phyloP scores from a whole-genome alignment of 2,888 invertebrate species.

The Stratiomys singularior region DNA sequence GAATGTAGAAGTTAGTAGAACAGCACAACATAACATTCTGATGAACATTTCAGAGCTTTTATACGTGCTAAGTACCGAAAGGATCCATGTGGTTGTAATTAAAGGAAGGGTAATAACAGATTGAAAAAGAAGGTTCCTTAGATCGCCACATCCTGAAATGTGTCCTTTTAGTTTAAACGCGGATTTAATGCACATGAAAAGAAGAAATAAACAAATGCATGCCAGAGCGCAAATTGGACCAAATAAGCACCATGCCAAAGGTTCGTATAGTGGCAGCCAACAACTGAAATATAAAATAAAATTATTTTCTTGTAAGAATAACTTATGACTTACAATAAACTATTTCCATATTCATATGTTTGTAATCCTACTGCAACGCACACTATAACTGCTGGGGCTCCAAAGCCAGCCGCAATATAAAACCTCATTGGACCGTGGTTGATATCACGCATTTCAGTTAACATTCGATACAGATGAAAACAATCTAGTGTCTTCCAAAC shows the following conservation, averaged over 20 bases:
- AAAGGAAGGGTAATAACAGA: slow-evolving; percentile 88
- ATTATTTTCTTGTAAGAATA: neutral
- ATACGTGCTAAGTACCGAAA: slow-evolving; percentile 81
- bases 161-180: slow-evolving; percentile 92
- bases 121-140: slow-evolving; percentile 86
- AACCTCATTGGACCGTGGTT: slow-evolving; percentile 95
- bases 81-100: slow-evolving; percentile 86
- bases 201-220: slow-evolving; percentile 79
- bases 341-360: slow-evolving; percentile 94
- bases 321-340: slow-evolving; percentile 77
- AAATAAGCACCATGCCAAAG: slow-evolving; percentile 95
- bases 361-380: slow-evolving; percentile 91
- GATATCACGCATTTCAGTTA: slow-evolving; percentile 95
- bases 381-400: slow-evolving; percentile 89
- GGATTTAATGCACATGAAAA: slow-evolving; percentile 87
- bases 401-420: slow-evolving; percentile 92
- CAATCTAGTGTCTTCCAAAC: slow-evolving; percentile 94
- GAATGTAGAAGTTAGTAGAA: slow-evolving; percentile 83
- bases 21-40: slow-evolving; percentile 80
- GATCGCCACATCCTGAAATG: slow-evolving; percentile 85
- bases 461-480: slow-evolving; percentile 90
- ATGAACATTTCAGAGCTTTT: slow-evolving; percentile 78
- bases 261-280: slow-evolving; percentile 94
- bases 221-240: slow-evolving; percentile 87
- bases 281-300: slow-evolving; percentile 73